Conservation (phyloP, 64 coral and sea anemone genomes). For the Actinia tenebrosa region DNA sequence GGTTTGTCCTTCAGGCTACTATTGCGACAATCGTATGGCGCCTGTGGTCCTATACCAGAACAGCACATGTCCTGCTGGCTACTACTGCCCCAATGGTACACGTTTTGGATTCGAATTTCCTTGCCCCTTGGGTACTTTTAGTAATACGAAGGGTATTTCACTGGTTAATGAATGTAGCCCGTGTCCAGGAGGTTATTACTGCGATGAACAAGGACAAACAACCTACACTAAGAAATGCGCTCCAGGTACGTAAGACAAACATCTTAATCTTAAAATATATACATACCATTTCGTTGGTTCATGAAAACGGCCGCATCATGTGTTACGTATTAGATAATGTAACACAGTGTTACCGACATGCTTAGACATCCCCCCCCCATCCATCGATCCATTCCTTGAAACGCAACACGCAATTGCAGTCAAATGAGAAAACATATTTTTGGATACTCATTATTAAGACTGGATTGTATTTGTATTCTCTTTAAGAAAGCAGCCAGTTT, state of each 20-base stretch:
- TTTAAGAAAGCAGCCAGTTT: too few relatives aligned
- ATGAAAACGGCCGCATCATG: too few relatives aligned
- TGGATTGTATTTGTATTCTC: too few relatives aligned
- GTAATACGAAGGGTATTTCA: conserved; percentile 56
- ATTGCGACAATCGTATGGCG: conserved; percentile 83
- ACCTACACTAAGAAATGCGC: conserved; percentile 70
- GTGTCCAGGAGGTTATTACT: conserved; percentile 88
- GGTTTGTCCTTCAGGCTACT: conserved; percentile 85
- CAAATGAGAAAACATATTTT: too few relatives aligned
- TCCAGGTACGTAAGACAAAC: conserved; percentile 45
- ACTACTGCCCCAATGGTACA: conserved; percentile 79
- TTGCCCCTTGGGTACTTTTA: conserved; percentile 87
- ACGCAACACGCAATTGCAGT: too few relatives aligned
- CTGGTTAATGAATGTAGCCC: conserved; percentile 66
- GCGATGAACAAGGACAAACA: conserved; percentile 87
- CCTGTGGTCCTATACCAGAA: conserved; percentile 92
- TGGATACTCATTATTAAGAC: too few relatives aligned
- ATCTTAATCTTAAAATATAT: neutral
- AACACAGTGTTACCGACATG: too few relatives aligned
- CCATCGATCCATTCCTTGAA: too few relatives aligned
- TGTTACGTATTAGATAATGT: too few relatives aligned
- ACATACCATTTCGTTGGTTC: neutral
- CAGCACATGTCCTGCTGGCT: conserved; percentile 87
- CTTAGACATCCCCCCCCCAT: too few relatives aligned
- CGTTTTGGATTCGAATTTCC: conserved; percentile 65